These are phyloP conservation scores for Ameiurus melas DNA, from an alignment of 2,113 vertebrate species.

Conservation along the genomic window DNA sequence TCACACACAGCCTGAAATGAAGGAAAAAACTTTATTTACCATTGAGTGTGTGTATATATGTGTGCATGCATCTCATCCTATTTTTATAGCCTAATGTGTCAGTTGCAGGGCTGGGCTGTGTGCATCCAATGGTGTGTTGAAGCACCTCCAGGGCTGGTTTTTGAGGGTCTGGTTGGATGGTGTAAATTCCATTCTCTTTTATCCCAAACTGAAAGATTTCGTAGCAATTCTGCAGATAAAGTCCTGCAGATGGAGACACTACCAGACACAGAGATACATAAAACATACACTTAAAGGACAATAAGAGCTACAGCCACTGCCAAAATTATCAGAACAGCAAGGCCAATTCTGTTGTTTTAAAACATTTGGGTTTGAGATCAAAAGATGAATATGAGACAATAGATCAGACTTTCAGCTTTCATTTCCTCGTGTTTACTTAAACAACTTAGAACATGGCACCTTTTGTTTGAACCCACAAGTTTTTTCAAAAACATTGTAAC, in stretches of 20 bases:
- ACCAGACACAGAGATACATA: slow-evolving; percentile 34
- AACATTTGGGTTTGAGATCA: no score
- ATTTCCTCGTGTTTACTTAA: no score
- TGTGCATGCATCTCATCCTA: neutral
- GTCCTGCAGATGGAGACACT: slow-evolving; percentile 67
- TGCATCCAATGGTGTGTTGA: slow-evolving; percentile 49
- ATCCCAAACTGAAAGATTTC: slow-evolving; percentile 78
- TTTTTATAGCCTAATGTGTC: neutral
- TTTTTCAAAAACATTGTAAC: no score
- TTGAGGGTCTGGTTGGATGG: slow-evolving; percentile 75
- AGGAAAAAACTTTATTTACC: slow-evolving; percentile 46
- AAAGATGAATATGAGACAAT: no score
- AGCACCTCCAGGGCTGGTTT: slow-evolving; percentile 73
- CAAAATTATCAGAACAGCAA: no score
- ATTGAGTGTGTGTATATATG: neutral
- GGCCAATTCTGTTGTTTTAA: no score
- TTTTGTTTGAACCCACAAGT: no score
- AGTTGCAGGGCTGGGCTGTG: neutral
- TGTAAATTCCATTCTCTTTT: slow-evolving; percentile 80
- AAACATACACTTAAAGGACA: slow-evolving; percentile 26
- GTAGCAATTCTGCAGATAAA: slow-evolving; percentile 75
- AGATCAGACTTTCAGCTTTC: no score
- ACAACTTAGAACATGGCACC: no score
- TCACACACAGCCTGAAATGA: slow-evolving; percentile 75
- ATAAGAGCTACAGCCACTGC: neutral